phyloP scores from a whole-genome alignment of 2,888 invertebrate genomes.

The Himalopsyche kuldschensis region DNA sequence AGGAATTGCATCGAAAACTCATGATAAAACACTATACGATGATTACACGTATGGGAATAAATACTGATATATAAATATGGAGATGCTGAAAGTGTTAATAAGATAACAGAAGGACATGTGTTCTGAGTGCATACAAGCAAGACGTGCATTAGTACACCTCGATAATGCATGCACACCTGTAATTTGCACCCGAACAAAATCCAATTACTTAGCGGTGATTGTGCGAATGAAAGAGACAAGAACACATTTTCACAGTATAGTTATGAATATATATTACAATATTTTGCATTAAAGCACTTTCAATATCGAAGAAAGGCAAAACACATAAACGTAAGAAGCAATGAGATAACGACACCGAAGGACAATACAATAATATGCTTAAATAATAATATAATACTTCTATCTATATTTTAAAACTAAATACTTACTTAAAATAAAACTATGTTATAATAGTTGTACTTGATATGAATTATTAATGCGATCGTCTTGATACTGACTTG shows the following conservation, averaged over 20 bases:
- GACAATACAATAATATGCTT: neutral
- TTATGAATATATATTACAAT: neutral
- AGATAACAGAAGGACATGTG: neutral
- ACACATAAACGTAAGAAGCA: neutral
- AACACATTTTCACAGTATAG: neutral
- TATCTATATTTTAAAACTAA: too few species aligned
- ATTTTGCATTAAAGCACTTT: neutral
- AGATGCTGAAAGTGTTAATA: neutral
- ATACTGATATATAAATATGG: too few species aligned
- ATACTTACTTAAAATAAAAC: too few species aligned
- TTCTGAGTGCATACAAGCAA: neutral
- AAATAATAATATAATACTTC: too few species aligned
- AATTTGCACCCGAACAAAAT: conserved; percentile 12
- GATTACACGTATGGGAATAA: too few species aligned
- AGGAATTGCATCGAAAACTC: too few species aligned
- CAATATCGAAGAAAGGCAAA: neutral
- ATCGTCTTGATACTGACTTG: too few species aligned
- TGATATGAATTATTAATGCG: too few species aligned
- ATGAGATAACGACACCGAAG: neutral
- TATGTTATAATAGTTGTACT: too few species aligned
- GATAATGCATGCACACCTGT: conserved; percentile 1
- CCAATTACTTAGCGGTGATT: conserved; percentile 11
- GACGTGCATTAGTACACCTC: neutral
- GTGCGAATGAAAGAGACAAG: neutral
- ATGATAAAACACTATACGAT: too few species aligned